phyloP scores from a whole-genome alignment of 2,797 vertebrate species.

The Amblyopsis hoosieri region DNA sequence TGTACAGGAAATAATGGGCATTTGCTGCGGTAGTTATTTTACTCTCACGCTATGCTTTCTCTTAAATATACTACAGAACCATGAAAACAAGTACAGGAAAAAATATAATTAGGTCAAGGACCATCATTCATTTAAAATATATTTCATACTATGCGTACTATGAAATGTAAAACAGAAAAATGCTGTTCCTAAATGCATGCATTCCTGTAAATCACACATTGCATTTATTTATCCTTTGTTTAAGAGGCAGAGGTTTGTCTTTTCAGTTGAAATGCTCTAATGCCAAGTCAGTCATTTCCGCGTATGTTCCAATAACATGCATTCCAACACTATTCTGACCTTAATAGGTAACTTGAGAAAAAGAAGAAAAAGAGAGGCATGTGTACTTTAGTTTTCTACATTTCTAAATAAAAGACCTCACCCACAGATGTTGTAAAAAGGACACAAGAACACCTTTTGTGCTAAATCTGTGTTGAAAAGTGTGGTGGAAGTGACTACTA shows the following conservation, averaged over 20 bases:
- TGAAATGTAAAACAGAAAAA: neutral
- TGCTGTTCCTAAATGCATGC: neutral
- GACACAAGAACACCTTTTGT: constrained; percentile 7
- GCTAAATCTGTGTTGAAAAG: constrained; percentile 17
- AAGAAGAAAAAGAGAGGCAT: neutral
- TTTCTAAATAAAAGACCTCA: neutral
- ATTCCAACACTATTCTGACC: constrained; percentile 28
- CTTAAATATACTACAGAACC: too few relatives aligned
- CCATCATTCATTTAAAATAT: too few relatives aligned
- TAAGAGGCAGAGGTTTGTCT: neutral
- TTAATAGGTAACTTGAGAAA: constrained; percentile 50
- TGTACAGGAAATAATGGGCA: too few relatives aligned
- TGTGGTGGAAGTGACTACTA: constrained; percentile 1
- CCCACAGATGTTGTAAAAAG: neutral
- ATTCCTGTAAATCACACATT: neutral
- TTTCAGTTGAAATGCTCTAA: constrained; percentile 15
- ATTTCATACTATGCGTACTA: too few relatives aligned
- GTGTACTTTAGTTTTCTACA: constrained; percentile 7
- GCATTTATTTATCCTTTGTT: neutral
- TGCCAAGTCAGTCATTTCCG: constrained; percentile 8
- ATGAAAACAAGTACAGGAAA: neutral
- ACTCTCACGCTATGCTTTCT: too few relatives aligned
- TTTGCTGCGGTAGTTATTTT: too few relatives aligned
- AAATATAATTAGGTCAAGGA: too few relatives aligned
- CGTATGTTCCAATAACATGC: constrained; percentile 14